These are phyloP conservation scores for Oryzias dopingdopingensis DNA, from an alignment of 2,797 vertebrate species.

Conservation along the genomic window DNA sequence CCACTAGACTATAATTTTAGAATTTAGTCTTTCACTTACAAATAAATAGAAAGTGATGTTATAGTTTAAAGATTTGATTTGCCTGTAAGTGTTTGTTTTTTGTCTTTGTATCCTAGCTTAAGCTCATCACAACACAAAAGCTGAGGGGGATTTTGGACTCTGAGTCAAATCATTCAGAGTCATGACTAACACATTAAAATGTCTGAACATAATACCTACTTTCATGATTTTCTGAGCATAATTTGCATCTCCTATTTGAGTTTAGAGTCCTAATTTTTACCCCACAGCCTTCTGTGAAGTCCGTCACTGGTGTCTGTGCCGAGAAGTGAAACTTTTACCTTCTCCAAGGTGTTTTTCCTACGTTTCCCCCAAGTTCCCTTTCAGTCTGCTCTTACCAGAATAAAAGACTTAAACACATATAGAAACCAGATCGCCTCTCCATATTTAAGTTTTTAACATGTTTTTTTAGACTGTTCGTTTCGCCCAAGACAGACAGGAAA, in stretches of 20 bases:
- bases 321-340: slow-evolving; percentile 41
- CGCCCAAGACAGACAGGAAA: slow-evolving; percentile 49
- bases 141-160: slow-evolving; percentile 13
- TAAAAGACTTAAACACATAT: slow-evolving; percentile 63
- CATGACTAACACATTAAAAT: slow-evolving; percentile 3
- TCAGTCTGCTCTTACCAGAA: slow-evolving; percentile 48
- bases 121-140: slow-evolving; percentile 15
- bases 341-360: slow-evolving; percentile 48
- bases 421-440: slow-evolving; percentile 63
- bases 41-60: slow-evolving; percentile 14
- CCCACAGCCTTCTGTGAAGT: slow-evolving; percentile 34
- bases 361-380: slow-evolving; percentile 22
- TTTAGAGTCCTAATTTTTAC: not conserved
- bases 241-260: not conserved
- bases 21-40: slow-evolving; percentile 26
- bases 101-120: slow-evolving; percentile 19
- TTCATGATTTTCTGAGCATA: not conserved
- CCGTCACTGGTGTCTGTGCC: slow-evolving; percentile 12
- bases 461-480: slow-evolving; percentile 42
- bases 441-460: not conserved
- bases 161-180: not conserved
- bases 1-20: slow-evolving; percentile 36
- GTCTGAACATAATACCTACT: not conserved
- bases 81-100: slow-evolving; percentile 21
- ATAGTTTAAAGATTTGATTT: slow-evolving; percentile 33